phyloP scores from a whole-genome alignment of 2,113 vertebrate species.

The Callaeas wilsoni region DNA sequence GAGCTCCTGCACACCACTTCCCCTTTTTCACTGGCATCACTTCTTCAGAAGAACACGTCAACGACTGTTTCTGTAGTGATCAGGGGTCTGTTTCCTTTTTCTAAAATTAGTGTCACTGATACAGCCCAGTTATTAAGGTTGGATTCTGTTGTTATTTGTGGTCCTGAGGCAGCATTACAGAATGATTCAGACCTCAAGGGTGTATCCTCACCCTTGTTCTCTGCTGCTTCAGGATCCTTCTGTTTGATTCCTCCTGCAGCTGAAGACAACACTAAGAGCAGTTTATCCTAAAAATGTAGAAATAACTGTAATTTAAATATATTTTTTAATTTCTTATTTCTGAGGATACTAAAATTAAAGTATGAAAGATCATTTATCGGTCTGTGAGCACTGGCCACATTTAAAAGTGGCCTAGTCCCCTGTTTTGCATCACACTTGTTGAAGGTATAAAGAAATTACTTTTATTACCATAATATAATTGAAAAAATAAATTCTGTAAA shows the following conservation, averaged over 20 bases:
- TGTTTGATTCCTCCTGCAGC: not conserved
- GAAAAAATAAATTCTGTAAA: not conserved
- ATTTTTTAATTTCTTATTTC: not conserved
- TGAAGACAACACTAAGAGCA: not conserved
- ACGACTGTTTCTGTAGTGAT: not conserved
- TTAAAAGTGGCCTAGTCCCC: slow-evolving; percentile 68
- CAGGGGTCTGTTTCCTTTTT: not conserved
- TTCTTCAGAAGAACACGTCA: not conserved
- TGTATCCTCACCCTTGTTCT: not conserved
- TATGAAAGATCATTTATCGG: slow-evolving; percentile 37
- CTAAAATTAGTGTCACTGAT: not conserved
- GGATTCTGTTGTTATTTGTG: not conserved
- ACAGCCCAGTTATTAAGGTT: not conserved
- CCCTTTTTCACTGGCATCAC: not conserved
- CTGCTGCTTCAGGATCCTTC: not conserved
- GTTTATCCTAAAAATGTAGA: not conserved
- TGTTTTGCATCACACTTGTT: slow-evolving; percentile 78
- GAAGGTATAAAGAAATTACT: slow-evolving; percentile 60
- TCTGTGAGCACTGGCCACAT: slow-evolving; percentile 67
- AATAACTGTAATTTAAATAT: not conserved
- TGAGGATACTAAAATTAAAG: not conserved
- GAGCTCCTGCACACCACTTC: not conserved
- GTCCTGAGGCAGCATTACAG: not conserved
- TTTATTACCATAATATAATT: not conserved
- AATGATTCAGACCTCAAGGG: not conserved